Evolutionary conservation across 2,888 invertebrate species (phyloP), one percentile per base, ranked within the genome.

Genomic region (Tinea semifulvella): DNA sequence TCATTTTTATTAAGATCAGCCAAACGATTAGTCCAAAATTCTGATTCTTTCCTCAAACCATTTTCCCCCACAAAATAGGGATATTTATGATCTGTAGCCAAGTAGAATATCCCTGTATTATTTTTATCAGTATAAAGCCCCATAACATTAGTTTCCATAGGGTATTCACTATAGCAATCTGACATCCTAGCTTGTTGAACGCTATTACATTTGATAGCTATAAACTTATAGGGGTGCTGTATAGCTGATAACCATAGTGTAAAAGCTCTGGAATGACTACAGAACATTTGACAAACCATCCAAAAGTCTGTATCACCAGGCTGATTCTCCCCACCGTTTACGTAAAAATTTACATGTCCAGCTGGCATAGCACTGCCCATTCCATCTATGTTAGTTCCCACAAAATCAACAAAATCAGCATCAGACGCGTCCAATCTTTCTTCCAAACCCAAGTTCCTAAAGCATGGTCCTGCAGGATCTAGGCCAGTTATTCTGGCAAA

Each of bases 11-110:
- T 18, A 22, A 22, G 25, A 7, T 13, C 14, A 6, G 10, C 17
- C 7, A 20, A 10, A 40, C 10, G 40, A n/a, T 4, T 19, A n/a
- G 22, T 10, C 40, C 57, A 61, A 31, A 57, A 62, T 46, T 71
- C 67, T 22, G 63, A 52, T 7, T 68, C 62, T 20, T 49, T 63
- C 25, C 56, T 56, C 36, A 74, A 38, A 0, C 75, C 76, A n/a
- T 64, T 65, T n/a, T 61, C 50, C 0, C 68, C 73, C 43, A 75
- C 52, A 49, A 52, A 65, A 48, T 65, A 76, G 0, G 76, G 76
- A 25, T 53, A 70, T 28, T 51, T 54, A 44, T 65, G 59, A 3
- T 50, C 48, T 0, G 69, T 68, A 0, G 63, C 53, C 31, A 69
- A 47, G 50, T 52, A 69, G 45, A 58, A 68, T 2, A 68, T 56